These are phyloP conservation scores for Rosalia funebris DNA, from an alignment of 2,888 invertebrate species.

Conservation along the genomic window DNA sequence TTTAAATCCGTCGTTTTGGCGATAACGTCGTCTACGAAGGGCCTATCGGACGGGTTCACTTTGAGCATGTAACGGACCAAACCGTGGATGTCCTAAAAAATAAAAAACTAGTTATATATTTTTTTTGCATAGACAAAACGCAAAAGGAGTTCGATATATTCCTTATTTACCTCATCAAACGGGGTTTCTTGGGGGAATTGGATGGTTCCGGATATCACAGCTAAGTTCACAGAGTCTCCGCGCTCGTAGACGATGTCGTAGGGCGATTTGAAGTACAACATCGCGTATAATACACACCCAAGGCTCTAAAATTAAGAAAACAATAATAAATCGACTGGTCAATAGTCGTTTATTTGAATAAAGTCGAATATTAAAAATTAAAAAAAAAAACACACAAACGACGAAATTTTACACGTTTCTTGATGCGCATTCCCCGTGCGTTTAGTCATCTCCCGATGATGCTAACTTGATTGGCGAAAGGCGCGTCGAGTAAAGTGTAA, in stretches of 20 bases:
- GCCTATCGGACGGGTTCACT: slow-evolving; percentile 80
- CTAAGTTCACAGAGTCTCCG: slow-evolving; percentile 88
- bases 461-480: too few relatives aligned
- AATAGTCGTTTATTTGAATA: not conserved
- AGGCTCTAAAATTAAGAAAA: slow-evolving; percentile 71
- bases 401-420: too few relatives aligned
- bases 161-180: slow-evolving; percentile 71
- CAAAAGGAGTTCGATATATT: too few relatives aligned
- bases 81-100: slow-evolving; percentile 74
- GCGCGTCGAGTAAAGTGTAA: too few relatives aligned
- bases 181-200: slow-evolving; percentile 76
- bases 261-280: slow-evolving; percentile 87
- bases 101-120: slow-evolving; percentile 13
- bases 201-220: slow-evolving; percentile 80
- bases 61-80: slow-evolving; percentile 76
- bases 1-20: slow-evolving; percentile 70
- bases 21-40: slow-evolving; percentile 79
- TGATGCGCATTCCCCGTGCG: too few relatives aligned
- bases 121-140: too few relatives aligned
- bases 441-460: too few relatives aligned
- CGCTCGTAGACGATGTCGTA: slow-evolving; percentile 85
- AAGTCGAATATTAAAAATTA: not conserved
- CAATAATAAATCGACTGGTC: not conserved
- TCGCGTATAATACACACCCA: slow-evolving; percentile 85
- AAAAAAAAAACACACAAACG: not conserved